A percentile compares a stretch with the other conserved stretches of the same genome.
phyloP scores from a whole-genome alignment of 2,888 invertebrate genomes.

The Diadegma fenestrale region DNA sequence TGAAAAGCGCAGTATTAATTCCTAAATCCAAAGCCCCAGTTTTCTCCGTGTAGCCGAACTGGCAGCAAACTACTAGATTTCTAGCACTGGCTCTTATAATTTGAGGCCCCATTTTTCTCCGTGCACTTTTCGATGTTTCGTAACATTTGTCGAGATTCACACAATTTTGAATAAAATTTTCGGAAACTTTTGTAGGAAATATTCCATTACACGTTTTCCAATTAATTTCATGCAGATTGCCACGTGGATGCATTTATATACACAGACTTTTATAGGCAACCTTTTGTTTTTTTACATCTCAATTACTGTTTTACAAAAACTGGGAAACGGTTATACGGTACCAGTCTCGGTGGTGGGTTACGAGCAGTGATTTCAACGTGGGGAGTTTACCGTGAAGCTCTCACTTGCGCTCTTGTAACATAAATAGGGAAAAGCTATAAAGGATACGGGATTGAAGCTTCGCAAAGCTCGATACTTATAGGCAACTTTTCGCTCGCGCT shows the following conservation, averaged over 20 bases:
- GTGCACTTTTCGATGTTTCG: background rate
- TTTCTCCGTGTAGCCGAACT: no score
- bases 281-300: background rate
- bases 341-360: constrained; percentile 57
- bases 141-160: background rate
- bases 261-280: background rate
- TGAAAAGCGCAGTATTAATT: no score
- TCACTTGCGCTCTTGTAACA: constrained; percentile 45
- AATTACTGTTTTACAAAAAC: constrained; percentile 29
- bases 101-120: no score
- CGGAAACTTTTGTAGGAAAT: background rate
- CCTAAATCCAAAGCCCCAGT: no score
- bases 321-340: constrained; percentile 46
- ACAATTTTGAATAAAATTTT: background rate
- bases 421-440: constrained; percentile 54
- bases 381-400: constrained; percentile 45
- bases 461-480: constrained; percentile 13
- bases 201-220: background rate
- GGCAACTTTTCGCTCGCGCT: constrained; percentile 17
- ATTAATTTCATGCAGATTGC: background rate
- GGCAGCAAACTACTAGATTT: no score
- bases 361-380: constrained; percentile 65
- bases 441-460: constrained; percentile 51
- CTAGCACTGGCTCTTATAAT: no score
- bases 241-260: background rate